Percentiles rank a stretch among this genome's conserved stretches.
These are phyloP conservation scores for Agrochola lychnidis DNA, from an alignment of 2,888 invertebrate genomes.

Conservation along the genomic window DNA sequence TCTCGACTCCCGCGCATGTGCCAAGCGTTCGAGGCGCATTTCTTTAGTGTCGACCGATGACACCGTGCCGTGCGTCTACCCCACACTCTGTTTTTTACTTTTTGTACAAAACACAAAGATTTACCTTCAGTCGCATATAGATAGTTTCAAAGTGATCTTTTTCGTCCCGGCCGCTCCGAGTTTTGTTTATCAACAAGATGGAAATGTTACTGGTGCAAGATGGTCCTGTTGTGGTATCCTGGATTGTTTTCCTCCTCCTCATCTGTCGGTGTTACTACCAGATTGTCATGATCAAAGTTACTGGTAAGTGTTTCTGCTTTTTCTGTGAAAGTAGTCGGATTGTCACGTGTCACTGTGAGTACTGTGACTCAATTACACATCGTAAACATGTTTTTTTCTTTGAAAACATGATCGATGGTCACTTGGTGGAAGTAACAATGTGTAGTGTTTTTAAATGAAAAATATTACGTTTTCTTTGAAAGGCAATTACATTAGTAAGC, in stretches of 20 bases:
- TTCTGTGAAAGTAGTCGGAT: slow-evolving; percentile 7
- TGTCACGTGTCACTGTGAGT: slow-evolving; percentile 31
- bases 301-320: slow-evolving; percentile 71
- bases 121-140: slow-evolving; percentile 57
- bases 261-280: slow-evolving; percentile 87
- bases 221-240: slow-evolving; percentile 85
- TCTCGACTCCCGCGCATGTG: slow-evolving; percentile 82
- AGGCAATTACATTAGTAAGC: slow-evolving; percentile 27
- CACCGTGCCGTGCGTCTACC: slow-evolving; percentile 85
- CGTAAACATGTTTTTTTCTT: slow-evolving; percentile 29
- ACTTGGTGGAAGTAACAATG: slow-evolving; percentile 4
- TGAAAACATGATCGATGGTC: slow-evolving; percentile 32
- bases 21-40: slow-evolving; percentile 85
- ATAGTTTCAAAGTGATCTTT: slow-evolving; percentile 43
- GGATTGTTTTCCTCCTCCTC: slow-evolving; percentile 85
- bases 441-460: slow-evolving; percentile 16
- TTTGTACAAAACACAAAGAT: slow-evolving; percentile 49
- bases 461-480: slow-evolving; percentile 25
- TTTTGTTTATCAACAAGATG: slow-evolving; percentile 74
- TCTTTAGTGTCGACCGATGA: slow-evolving; percentile 86
- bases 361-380: slow-evolving; percentile 23
- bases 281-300: slow-evolving; percentile 73
- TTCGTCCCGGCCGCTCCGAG: slow-evolving; percentile 29
- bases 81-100: slow-evolving; percentile 73
- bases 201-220: slow-evolving; percentile 83